phyloP scores from a whole-genome alignment of 1,140 invertebrate species.

The Sipha flava region DNA sequence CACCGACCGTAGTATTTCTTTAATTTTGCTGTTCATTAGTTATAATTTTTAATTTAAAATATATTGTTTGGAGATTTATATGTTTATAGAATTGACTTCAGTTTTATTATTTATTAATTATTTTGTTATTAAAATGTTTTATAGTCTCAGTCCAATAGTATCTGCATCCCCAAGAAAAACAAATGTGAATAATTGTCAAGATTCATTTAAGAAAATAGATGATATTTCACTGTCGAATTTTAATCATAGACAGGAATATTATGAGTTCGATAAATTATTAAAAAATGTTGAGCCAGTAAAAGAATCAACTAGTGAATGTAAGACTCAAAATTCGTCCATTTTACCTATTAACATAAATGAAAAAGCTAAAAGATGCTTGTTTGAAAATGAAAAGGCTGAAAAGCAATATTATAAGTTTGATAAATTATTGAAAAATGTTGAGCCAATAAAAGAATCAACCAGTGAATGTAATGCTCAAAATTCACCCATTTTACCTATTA shows the following conservation, averaged over 20 bases:
- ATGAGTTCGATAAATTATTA: not conserved
- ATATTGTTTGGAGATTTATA: not conserved
- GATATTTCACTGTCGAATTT: too few species aligned
- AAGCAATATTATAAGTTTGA: not conserved
- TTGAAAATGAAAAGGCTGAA: not conserved
- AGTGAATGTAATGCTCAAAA: not conserved
- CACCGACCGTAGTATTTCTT: too few species aligned
- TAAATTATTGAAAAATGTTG: not conserved
- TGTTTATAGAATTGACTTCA: not conserved
- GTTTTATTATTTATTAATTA: not conserved
- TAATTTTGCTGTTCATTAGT: too few species aligned
- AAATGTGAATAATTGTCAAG: not conserved
- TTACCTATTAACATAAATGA: not conserved
- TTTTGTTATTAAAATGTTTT: not conserved
- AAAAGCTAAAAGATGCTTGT: not conserved
- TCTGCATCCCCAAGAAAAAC: not conserved
- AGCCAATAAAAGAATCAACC: not conserved
- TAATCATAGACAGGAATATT: not conserved
- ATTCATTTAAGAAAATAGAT: too few species aligned
- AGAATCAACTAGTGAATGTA: not conserved
- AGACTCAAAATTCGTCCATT: not conserved
- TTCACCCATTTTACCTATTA: not conserved
- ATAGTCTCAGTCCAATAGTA: conserved; percentile 11
- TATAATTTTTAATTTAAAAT: not conserved
- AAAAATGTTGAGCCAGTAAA: not conserved